phyloP scores from a whole-genome alignment of 1,140 invertebrate species.

The Sycophaga agraensis region DNA sequence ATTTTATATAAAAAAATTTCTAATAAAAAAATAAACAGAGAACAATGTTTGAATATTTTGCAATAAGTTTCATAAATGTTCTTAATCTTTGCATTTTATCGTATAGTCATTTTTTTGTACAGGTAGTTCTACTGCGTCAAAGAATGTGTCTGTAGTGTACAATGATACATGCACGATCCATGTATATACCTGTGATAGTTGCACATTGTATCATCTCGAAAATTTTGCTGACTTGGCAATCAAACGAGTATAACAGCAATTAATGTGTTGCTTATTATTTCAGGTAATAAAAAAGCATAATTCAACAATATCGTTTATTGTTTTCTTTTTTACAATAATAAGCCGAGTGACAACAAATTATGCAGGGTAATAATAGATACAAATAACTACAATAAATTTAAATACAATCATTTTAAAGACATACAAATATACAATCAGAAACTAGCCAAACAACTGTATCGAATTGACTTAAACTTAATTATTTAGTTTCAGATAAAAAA shows the following conservation, averaged over 20 bases:
- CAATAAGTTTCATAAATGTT: too few species aligned
- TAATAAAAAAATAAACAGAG: too few species aligned
- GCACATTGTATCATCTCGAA: constrained; percentile 23
- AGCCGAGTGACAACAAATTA: constrained; percentile 13
- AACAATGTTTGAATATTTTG: too few species aligned
- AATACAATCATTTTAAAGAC: too few species aligned
- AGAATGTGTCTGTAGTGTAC: constrained; percentile 16
- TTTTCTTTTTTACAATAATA: constrained; percentile 25
- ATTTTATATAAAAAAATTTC: too few species aligned
- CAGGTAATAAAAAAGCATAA: constrained; percentile 8
- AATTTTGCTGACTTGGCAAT: constrained; percentile 13
- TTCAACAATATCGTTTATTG: constrained; percentile 25
- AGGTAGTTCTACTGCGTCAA: constrained; percentile 13
- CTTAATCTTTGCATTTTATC: too few species aligned
- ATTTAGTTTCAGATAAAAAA: too few species aligned
- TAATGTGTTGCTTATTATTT: constrained; percentile 22
- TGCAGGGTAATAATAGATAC: constrained; percentile 12
- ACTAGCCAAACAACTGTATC: too few species aligned
- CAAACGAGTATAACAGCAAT: constrained; percentile 11
- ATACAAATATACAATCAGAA: too few species aligned
- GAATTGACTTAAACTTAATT: too few species aligned
- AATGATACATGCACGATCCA: constrained; percentile 12
- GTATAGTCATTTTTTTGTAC: constrained; percentile 20
- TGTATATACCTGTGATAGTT: constrained; percentile 27
- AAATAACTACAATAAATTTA: not conserved